phyloP scores from a whole-genome alignment of 2,797 vertebrate genomes.

The Aotus griseimembra region DNA sequence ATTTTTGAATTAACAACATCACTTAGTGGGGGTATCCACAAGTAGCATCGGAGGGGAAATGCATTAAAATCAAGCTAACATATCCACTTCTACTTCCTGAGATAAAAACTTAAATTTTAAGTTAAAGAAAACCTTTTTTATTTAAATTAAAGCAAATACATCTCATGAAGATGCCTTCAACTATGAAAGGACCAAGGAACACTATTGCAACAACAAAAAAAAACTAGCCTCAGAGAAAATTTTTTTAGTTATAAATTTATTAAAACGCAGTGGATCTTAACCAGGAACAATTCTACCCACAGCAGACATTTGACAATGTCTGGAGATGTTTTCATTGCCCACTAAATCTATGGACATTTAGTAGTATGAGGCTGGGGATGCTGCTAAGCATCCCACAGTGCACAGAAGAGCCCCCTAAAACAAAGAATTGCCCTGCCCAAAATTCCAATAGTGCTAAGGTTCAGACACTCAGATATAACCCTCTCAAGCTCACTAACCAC shows the following conservation, averaged over 20 bases:
- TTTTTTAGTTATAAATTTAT: conserved; percentile 7
- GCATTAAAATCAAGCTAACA: background rate
- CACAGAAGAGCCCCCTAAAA: background rate
- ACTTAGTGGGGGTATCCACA: background rate
- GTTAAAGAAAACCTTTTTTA: background rate
- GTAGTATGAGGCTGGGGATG: background rate
- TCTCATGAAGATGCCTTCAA: background rate
- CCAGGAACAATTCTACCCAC: background rate
- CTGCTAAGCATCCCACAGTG: background rate
- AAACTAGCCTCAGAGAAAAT: background rate
- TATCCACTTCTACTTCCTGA: background rate
- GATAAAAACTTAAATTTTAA: conserved; percentile 24
- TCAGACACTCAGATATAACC: background rate
- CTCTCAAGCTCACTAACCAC: background rate
- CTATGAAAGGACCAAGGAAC: background rate
- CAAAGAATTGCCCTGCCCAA: background rate
- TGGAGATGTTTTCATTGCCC: background rate
- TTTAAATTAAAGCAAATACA: background rate
- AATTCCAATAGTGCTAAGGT: background rate
- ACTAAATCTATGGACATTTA: background rate
- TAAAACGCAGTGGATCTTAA: background rate
- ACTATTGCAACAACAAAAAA: background rate
- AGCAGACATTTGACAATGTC: background rate
- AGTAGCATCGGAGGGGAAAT: background rate
- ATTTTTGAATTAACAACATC: background rate